Percentiles rank a stretch among this genome's conserved stretches.
Evolutionary conservation across 2,797 vertebrate genomes (phyloP).

Genomic region (Crenichthys baileyi): DNA sequence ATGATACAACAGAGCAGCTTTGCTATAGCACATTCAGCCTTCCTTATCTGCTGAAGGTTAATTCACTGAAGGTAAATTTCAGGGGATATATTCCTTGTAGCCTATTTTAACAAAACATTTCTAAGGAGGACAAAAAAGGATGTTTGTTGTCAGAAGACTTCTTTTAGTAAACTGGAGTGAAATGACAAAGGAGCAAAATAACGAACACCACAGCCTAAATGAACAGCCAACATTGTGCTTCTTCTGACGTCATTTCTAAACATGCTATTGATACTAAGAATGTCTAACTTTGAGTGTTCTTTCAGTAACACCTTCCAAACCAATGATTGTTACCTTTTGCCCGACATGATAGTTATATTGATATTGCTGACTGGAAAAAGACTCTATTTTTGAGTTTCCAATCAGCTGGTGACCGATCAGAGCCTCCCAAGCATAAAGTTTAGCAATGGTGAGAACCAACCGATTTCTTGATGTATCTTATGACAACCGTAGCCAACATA

Average conservation of each 20-base stretch:
- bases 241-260: not conserved
- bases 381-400: not conserved
- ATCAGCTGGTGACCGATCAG: not conserved
- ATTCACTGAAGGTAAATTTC: not conserved
- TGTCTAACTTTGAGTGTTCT: not conserved
- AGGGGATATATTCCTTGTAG: not conserved
- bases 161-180: too few species aligned
- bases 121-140: not conserved
- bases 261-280: not conserved
- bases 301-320: not conserved
- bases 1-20: too few species aligned
- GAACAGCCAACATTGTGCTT: not conserved
- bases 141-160: too few species aligned
- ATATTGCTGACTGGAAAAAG: conserved; percentile 11
- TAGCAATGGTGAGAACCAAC: not conserved
- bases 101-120: conserved; percentile 21
- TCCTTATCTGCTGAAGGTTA: too few species aligned
- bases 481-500: conserved; percentile 32
- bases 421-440: not conserved
- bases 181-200: too few species aligned
- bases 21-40: too few species aligned
- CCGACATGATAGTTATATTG: conserved; percentile 52
- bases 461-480: conserved; percentile 19
- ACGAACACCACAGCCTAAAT: not conserved
- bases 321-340: conserved; percentile 61